Base-by-base conservation (phyloP, 2,797 vertebrate genomes). In the Uromys caudimaculatus region DNA sequence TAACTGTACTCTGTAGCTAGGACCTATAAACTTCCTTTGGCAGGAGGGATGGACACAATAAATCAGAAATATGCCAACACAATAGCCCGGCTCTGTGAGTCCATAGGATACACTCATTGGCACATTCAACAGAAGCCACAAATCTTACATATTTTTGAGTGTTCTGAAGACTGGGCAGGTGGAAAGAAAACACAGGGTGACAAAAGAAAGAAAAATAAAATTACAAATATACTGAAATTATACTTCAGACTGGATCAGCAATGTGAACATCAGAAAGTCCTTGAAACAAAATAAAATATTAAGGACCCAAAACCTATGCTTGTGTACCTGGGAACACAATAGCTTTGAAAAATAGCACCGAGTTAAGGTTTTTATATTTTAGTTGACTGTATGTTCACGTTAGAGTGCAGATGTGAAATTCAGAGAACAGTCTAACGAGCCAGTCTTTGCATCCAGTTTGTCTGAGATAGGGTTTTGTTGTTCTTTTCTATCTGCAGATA, bases 21-120 rank as follows among this genome's bases (percentile, higher is more conserved):
- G 76, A 84, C 32, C 58, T 50, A 56, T 92, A 62, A 93, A 94
- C 81, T 84, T 83, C 60, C 16, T 93, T 73, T 94, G 87, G 23
- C 83, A 92, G 76, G 32, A 81, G 5, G 27, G 6, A 62, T 58
- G 3, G 41, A 79, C 52, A 89, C 69, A 77, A 12, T 60, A 38
- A 38, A 10, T 58, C n/a, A 94, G 58, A 58, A 35, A 1, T 44
- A 44, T 16, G 52, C 32, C 67, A 90, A 52, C 44, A 81, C 27
- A 69, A 10, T 35, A 86, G 47, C 56, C 56, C 90, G 58, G 3
- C 77, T 69, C 41, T 35, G 24, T 27, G 13, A 60, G 29, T 50
- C 35, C 35, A 29, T 78, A 44, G 77, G 1, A 35, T 41, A 62
- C 4, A 2, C 11, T 38, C 14, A 8, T 11, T 44, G 54, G 78